phyloP scores from a whole-genome alignment of 2,797 vertebrate genomes.

The Kryptolebias ocellatus region DNA sequence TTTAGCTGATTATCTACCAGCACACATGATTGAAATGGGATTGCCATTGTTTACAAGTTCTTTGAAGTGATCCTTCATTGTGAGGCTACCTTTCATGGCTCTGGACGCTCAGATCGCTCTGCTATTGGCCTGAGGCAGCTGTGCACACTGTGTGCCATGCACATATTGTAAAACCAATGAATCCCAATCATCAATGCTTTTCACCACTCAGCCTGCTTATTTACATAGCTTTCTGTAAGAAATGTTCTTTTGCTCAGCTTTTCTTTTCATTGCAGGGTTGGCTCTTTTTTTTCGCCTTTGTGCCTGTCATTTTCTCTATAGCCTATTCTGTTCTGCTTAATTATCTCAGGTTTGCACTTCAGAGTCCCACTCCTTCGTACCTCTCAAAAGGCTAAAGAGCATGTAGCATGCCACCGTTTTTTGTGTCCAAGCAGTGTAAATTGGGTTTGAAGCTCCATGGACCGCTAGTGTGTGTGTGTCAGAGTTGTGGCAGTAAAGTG shows the following conservation, averaged over 20 bases:
- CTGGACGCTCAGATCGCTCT: conserved; percentile 66
- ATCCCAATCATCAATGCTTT: conserved; percentile 67
- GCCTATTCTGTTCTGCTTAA: conserved; percentile 36
- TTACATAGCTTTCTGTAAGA: conserved; percentile 59
- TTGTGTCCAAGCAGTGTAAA: conserved; percentile 62
- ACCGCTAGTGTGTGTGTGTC: conserved; percentile 69
- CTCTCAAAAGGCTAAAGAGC: conserved; percentile 41
- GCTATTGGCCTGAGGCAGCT: conserved; percentile 70
- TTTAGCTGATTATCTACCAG: conserved; percentile 76
- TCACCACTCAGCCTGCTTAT: conserved; percentile 56
- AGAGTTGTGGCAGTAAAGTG: conserved; percentile 56
- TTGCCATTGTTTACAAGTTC: conserved; percentile 81
- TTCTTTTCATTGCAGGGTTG: conserved; percentile 29
- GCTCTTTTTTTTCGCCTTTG: conserved; percentile 5
- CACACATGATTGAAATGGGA: conserved; percentile 74
- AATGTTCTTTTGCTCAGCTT: conserved; percentile 47
- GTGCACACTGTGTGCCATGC: conserved; percentile 63
- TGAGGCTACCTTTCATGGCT: conserved; percentile 76
- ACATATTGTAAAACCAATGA: conserved; percentile 63
- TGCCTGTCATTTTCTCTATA: conserved; percentile 26
- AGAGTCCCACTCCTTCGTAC: conserved; percentile 30
- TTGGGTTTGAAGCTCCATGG: conserved; percentile 62
- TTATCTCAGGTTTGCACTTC: conserved; percentile 39
- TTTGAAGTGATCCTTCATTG: conserved; percentile 85
- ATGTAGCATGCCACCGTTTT: conserved; percentile 43